Evolutionary conservation across 2,113 vertebrate species (phyloP).

Genomic region (Ptilonorhynchus violaceus): DNA sequence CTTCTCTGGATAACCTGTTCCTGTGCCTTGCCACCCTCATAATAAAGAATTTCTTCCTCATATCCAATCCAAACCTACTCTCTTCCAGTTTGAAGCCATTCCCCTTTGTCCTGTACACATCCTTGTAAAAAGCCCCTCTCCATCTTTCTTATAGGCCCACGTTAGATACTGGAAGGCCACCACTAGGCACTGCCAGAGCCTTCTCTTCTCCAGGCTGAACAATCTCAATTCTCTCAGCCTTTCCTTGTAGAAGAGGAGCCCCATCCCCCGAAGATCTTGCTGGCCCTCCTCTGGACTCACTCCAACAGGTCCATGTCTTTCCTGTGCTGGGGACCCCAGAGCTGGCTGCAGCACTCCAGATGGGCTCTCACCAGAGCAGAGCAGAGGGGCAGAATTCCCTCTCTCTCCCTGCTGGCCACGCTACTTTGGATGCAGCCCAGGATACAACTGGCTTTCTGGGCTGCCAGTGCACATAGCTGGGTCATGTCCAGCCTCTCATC

Average conservation of each 20-base stretch:
- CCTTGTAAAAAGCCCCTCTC: background rate
- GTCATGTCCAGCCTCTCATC: fast-evolving
- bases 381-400: background rate
- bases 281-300: fast-evolving
- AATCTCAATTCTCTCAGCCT: background rate
- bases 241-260: fast-evolving
- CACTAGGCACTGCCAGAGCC: no score
- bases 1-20: background rate
- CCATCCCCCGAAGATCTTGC: no score
- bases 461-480: background rate
- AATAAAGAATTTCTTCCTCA: background rate
- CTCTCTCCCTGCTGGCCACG: fast-evolving
- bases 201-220: background rate
- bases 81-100: background rate
- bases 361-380: background rate
- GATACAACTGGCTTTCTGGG: fast-evolving
- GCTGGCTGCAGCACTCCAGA: fast-evolving
- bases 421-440: background rate
- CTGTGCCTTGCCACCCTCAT: fast-evolving
- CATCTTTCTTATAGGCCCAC: no score
- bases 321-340: fast-evolving
- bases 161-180: background rate
- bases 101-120: fast-evolving
- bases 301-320: background rate
- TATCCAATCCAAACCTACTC: background rate